A percentile compares a stretch with the other conserved stretches of the same genome.
These are phyloP conservation scores for Merodon equestris DNA, from an alignment of 2,888 invertebrate genomes.

Conservation along the genomic window DNA sequence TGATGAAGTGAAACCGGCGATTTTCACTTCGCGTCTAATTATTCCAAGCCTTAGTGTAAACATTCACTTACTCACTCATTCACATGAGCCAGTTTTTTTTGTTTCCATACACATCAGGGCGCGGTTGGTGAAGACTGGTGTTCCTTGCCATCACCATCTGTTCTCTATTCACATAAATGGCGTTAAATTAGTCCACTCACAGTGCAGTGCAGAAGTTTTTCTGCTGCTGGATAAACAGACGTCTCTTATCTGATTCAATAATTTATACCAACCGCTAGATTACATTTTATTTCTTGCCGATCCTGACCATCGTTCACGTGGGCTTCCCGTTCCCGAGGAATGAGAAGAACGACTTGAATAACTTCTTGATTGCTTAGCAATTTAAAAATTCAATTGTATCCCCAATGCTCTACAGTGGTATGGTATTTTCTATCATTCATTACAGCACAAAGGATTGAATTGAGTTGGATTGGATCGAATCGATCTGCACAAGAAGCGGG, in stretches of 20 bases:
- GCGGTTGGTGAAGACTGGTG: no score
- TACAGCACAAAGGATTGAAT: neutral
- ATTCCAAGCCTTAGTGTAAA: no score
- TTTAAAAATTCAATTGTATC: conserved; percentile 12
- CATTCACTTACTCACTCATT: no score
- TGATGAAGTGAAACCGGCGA: neutral
- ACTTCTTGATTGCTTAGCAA: conserved; percentile 20
- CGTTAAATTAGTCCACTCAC: no score
- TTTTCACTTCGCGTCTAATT: no score
- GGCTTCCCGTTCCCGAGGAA: neutral
- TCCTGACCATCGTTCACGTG: neutral
- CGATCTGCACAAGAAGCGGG: conserved; percentile 28
- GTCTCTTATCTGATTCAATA: conserved; percentile 29
- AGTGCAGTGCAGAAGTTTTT: no score
- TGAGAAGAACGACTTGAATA: conserved; percentile 9
- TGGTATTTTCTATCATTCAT: neutral
- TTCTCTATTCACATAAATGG: no score
- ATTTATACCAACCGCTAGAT: conserved; percentile 25
- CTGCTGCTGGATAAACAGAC: neutral
- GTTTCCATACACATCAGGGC: no score
- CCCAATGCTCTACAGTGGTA: neutral
- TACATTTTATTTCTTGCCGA: conserved; percentile 12
- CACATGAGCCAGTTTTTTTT: no score
- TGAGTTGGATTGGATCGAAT: conserved; percentile 4
- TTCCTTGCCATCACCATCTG: no score